Evolutionary conservation across 2,797 vertebrate species (phyloP).

Genomic region (Falco naumanni): DNA sequence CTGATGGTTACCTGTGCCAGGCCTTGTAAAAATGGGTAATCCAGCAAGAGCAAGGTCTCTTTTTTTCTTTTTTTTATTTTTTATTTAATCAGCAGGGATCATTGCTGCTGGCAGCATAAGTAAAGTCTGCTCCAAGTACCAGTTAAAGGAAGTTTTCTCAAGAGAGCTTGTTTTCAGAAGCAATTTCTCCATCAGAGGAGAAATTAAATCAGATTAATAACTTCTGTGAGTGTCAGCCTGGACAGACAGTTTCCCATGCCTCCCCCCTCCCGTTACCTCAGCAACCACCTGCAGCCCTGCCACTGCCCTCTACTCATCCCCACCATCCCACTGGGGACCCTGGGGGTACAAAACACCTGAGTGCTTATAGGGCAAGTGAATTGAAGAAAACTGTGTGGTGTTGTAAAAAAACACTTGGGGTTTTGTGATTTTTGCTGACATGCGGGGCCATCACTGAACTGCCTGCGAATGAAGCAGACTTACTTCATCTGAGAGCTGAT

Average conservation of each 20-base stretch:
- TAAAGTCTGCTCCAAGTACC: constrained; percentile 20
- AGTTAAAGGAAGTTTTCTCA: constrained; percentile 26
- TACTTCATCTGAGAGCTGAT: background rate
- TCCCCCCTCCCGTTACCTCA: background rate
- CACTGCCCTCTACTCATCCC: background rate
- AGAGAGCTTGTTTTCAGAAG: constrained; percentile 28
- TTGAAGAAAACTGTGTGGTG: background rate
- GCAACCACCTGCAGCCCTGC: background rate
- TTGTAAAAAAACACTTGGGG: fast-evolving
- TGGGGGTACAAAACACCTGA: background rate
- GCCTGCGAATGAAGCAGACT: background rate
- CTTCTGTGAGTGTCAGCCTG: background rate
- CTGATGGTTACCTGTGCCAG: background rate
- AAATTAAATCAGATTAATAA: constrained; percentile 25
- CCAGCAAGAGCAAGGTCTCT: background rate
- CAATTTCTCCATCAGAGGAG: background rate
- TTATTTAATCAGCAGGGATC: constrained; percentile 27
- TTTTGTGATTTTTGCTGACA: background rate
- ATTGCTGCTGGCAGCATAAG: constrained; percentile 5
- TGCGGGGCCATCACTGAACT: fast-evolving
- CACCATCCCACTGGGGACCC: background rate
- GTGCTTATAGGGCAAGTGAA: background rate
- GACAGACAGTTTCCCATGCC: background rate
- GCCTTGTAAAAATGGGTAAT: background rate
- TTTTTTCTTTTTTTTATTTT: background rate